Evolutionary conservation across 2,113 vertebrate species (phyloP).

Genomic region (Chlorocebus sabaeus): DNA sequence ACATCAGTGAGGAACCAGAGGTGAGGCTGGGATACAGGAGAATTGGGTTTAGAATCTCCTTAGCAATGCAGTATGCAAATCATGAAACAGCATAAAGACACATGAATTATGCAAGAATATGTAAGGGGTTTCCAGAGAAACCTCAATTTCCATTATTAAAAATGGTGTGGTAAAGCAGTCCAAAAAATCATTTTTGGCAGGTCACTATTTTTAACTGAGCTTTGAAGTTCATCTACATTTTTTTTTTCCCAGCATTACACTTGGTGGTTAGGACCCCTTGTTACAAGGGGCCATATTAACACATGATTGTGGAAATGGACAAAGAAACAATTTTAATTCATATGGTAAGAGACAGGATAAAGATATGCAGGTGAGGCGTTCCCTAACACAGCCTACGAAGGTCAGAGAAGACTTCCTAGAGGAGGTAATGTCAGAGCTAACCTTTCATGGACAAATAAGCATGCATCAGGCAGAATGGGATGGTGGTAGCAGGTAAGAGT

Average conservation of each 20-base stretch:
- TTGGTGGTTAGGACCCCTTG: not conserved
- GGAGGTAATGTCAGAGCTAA: not conserved
- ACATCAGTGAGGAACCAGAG: not conserved
- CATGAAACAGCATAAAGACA: not conserved
- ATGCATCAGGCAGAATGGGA: not conserved
- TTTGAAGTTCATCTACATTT: not conserved
- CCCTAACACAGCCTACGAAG: not conserved
- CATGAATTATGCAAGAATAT: not conserved
- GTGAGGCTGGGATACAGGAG: not conserved
- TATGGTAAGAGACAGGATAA: not conserved
- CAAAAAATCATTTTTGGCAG: not conserved
- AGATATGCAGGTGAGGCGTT: not conserved
- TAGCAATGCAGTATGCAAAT: not conserved
- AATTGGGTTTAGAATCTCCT: constrained; percentile 4
- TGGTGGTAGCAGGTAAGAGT: not conserved
- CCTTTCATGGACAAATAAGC: not conserved
- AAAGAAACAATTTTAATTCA: not conserved
- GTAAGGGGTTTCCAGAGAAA: not conserved
- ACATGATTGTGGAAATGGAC: not conserved
- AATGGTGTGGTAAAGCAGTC: not conserved
- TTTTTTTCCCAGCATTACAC: not conserved
- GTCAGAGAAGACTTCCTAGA: not conserved
- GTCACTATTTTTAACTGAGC: not conserved
- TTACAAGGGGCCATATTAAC: not conserved
- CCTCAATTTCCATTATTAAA: constrained; percentile 26